These are phyloP conservation scores for Rhagonycha fulva DNA, from an alignment of 2,888 invertebrate genomes.

Conservation along the genomic window DNA sequence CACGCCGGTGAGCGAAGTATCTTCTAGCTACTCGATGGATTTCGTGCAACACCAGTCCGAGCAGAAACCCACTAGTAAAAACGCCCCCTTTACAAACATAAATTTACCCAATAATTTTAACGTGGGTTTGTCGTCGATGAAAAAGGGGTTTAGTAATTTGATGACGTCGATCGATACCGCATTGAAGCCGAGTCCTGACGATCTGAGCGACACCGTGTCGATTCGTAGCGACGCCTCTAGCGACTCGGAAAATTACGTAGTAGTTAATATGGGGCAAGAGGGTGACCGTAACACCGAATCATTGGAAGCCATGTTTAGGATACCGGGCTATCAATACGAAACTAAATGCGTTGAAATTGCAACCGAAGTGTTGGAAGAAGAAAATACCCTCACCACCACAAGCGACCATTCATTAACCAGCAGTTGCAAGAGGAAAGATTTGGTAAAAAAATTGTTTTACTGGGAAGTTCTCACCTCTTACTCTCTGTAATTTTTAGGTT, in stretches of 20 bases:
- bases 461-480: not conserved
- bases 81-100: constrained; percentile 34
- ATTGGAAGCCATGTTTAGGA: constrained; percentile 70
- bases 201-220: constrained; percentile 75
- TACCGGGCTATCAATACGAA: constrained; percentile 46
- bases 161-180: constrained; percentile 86
- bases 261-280: constrained; percentile 64
- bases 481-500: constrained; percentile 50
- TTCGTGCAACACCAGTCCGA: constrained; percentile 37
- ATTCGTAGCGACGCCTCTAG: constrained; percentile 83
- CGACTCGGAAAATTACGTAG: constrained; percentile 86
- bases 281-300: constrained; percentile 62
- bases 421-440: constrained; percentile 76
- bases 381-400: constrained; percentile 74
- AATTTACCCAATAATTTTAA: constrained; percentile 58
- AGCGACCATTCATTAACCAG: constrained; percentile 83
- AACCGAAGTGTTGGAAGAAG: constrained; percentile 81
- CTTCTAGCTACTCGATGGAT: constrained; percentile 52
- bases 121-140: constrained; percentile 73
- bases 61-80: constrained; percentile 25
- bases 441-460: constrained; percentile 63
- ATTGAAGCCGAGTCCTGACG: constrained; percentile 73
- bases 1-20: constrained; percentile 52
- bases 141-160: constrained; percentile 80
- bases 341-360: constrained; percentile 68